Percentiles rank a stretch among this genome's conserved stretches.
Evolutionary conservation across 2,888 invertebrate species (phyloP).

Genomic region (Cylindroiulus punctatus): DNA sequence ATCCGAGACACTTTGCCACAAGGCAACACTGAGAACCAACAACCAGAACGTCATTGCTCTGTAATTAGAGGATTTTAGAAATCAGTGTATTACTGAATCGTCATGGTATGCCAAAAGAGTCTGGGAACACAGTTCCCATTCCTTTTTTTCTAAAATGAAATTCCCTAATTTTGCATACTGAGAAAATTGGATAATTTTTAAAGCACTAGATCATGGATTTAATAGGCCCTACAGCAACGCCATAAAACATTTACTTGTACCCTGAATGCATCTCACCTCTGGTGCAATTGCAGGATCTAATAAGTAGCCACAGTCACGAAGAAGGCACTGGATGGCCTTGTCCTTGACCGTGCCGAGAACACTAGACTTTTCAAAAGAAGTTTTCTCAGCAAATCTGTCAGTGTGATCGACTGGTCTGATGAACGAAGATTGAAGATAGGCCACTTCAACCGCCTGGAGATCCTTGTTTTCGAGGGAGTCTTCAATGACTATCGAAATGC

Average conservation of each 20-base stretch:
- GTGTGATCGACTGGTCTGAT: not conserved
- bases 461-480: not conserved
- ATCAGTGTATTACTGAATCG: no score
- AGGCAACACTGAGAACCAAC: conserved; percentile 21
- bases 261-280: not conserved
- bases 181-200: no score
- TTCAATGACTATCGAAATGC: not conserved
- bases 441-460: not conserved
- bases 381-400: not conserved
- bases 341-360: not conserved
- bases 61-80: not conserved
- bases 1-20: conserved; percentile 19
- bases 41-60: conserved; percentile 1
- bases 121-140: no score
- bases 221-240: no score
- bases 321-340: conserved; percentile 11
- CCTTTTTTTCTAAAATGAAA: no score
- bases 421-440: not conserved
- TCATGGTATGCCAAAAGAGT: no score
- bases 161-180: no score
- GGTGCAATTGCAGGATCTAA: not conserved
- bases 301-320: conserved; percentile 1
- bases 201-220: no score
- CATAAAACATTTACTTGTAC: no score
- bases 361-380: not conserved